A percentile compares a stretch with the other conserved stretches of the same genome.
Evolutionary conservation across 2,888 invertebrate genomes (phyloP).

Genomic region (Empis stercorea): DNA sequence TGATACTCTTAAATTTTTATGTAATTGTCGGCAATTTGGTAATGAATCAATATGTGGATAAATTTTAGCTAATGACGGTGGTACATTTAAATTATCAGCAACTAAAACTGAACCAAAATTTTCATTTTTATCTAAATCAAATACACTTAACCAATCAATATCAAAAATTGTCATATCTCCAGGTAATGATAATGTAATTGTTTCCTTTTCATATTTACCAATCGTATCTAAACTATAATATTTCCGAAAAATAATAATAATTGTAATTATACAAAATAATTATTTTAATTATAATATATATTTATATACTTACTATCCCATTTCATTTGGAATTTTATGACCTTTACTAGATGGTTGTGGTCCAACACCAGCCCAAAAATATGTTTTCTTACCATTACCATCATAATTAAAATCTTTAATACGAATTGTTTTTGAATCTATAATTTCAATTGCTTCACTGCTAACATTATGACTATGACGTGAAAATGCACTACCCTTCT

Average conservation of each 20-base stretch:
- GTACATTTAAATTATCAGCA: constrained; percentile 71
- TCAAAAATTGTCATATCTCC: constrained; percentile 71
- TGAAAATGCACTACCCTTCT: constrained; percentile 42
- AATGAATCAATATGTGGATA: constrained; percentile 48
- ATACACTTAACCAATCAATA: constrained; percentile 74
- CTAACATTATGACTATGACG: constrained; percentile 52
- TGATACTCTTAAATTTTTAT: constrained; percentile 67
- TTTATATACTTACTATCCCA: constrained; percentile 78
- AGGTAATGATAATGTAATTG: constrained; percentile 60
- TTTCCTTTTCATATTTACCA: constrained; percentile 56
- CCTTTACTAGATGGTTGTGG: constrained; percentile 77
- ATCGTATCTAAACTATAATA: constrained; percentile 62
- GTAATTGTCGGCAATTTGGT: constrained; percentile 76
- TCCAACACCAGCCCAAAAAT: constrained; percentile 82
- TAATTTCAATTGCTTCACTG: constrained; percentile 57
- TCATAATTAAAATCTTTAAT: constrained; percentile 68
- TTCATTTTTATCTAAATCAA: constrained; percentile 52
- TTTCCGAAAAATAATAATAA: not conserved
- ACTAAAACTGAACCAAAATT: constrained; percentile 64
- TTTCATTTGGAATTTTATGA: constrained; percentile 72
- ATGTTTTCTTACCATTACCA: constrained; percentile 60
- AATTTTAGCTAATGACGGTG: constrained; percentile 64
- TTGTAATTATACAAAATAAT: not conserved
- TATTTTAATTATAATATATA: too few relatives aligned
- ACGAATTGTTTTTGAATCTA: constrained; percentile 69